Conservation (phyloP, 2,888 invertebrate genomes). For the Erebia epiphron region DNA sequence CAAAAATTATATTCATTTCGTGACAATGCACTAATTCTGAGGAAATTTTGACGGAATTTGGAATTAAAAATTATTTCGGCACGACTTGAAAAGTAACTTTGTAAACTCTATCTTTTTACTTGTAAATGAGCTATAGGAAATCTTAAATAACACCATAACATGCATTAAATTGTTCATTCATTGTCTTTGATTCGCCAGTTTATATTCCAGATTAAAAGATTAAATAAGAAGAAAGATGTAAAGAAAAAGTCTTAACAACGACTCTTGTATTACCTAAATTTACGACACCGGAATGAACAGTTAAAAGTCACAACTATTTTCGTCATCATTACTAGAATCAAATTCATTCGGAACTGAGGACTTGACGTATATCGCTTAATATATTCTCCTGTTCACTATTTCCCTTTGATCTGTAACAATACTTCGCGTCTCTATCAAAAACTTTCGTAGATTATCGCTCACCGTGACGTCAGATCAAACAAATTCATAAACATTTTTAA, state of each 20-base stretch:
- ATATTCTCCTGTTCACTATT: slow-evolving; percentile 71
- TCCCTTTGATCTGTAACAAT: slow-evolving; percentile 72
- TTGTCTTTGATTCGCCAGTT: not conserved
- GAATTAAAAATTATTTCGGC: not conserved
- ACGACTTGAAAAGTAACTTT: too few relatives aligned
- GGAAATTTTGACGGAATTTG: slow-evolving; percentile 21
- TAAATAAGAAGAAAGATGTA: not conserved
- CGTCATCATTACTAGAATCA: slow-evolving; percentile 65
- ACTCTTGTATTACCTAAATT: slow-evolving; percentile 2
- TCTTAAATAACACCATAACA: too few relatives aligned
- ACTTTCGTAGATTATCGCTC: slow-evolving; percentile 63
- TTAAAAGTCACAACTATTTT: slow-evolving; percentile 55
- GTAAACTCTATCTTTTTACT: not conserved
- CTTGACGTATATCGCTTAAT: slow-evolving; percentile 67
- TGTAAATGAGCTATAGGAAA: not conserved
- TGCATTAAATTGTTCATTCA: not conserved
- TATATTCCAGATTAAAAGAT: not conserved
- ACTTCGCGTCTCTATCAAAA: slow-evolving; percentile 62
- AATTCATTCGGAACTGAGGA: slow-evolving; percentile 67
- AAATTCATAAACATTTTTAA: slow-evolving; percentile 57
- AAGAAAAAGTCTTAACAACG: not conserved
- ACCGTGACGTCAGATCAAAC: slow-evolving; percentile 66
- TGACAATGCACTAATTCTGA: slow-evolving; percentile 35
- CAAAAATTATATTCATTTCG: slow-evolving; percentile 34
- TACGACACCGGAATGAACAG: slow-evolving; percentile 12